Evolutionary conservation across 2,797 vertebrate genomes (phyloP).

Genomic region (Oryzias dopingdopingensis): DNA sequence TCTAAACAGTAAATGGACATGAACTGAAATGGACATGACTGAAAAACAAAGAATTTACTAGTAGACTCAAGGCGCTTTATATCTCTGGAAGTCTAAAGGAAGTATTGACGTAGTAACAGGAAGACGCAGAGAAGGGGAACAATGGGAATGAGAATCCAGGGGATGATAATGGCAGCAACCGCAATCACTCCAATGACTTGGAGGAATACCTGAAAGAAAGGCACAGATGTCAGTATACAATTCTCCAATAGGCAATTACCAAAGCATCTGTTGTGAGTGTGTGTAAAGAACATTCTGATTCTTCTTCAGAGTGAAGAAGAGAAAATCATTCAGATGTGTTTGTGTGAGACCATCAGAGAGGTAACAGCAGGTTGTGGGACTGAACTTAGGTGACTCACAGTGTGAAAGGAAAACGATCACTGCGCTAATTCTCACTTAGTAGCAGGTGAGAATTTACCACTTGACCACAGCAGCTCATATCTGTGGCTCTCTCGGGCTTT

Average conservation of each 20-base stretch:
- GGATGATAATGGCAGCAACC: conserved; percentile 83
- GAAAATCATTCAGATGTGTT: conserved; percentile 54
- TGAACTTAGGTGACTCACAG: conserved; percentile 68
- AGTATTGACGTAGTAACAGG: conserved; percentile 81
- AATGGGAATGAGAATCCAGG: conserved; percentile 85
- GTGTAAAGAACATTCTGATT: conserved; percentile 26
- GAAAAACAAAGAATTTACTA: conserved; percentile 71
- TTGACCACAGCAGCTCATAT: conserved; percentile 70
- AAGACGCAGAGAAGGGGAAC: conserved; percentile 82
- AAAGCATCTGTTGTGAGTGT: conserved; percentile 29
- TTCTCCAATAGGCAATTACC: not conserved
- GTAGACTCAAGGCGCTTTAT: conserved; percentile 90
- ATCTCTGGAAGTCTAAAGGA: conserved; percentile 87
- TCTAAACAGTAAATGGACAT: conserved; percentile 55
- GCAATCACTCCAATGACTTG: conserved; percentile 83
- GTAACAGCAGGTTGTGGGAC: conserved; percentile 63
- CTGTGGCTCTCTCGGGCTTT: conserved; percentile 61
- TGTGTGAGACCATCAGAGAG: conserved; percentile 51
- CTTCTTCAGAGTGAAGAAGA: conserved; percentile 45
- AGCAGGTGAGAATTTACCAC: conserved; percentile 75
- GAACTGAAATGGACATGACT: conserved; percentile 50
- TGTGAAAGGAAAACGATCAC: conserved; percentile 69
- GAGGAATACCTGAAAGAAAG: conserved; percentile 78
- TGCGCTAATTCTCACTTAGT: conserved; percentile 74
- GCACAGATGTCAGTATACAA: conserved; percentile 13